Percentiles rank a stretch among this genome's conserved stretches.
Evolutionary conservation across 2,888 invertebrate genomes (phyloP).

Genomic region (Metallyticus violacea): DNA sequence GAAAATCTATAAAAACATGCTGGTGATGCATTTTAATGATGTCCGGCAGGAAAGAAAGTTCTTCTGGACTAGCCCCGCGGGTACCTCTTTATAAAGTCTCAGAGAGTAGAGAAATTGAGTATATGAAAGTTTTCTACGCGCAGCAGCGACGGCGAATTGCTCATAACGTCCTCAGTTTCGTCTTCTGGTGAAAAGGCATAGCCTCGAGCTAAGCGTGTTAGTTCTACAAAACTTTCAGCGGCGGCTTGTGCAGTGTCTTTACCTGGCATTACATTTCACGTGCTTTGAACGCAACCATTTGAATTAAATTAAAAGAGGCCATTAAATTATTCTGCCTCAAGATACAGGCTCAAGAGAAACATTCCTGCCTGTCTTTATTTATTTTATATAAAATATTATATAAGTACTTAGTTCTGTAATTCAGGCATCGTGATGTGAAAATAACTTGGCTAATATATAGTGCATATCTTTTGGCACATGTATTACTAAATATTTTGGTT

Average conservation of each 20-base stretch:
- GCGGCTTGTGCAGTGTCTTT: not conserved
- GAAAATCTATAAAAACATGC: not conserved
- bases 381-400: too few species aligned
- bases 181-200: not conserved
- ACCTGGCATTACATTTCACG: too few species aligned
- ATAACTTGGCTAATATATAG: too few species aligned
- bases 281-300: too few species aligned
- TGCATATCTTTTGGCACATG: too few species aligned
- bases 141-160: not conserved
- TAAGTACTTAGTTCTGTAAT: too few species aligned
- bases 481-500: too few species aligned
- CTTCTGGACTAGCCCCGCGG: not conserved
- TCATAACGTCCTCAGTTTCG: not conserved
- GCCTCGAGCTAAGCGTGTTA: not conserved
- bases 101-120: not conserved
- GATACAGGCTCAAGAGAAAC: too few species aligned
- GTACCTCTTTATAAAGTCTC: not conserved
- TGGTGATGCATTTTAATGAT: not conserved
- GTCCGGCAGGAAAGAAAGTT: not conserved
- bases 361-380: too few species aligned
- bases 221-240: not conserved
- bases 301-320: too few species aligned
- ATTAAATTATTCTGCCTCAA: too few species aligned
- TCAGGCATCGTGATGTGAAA: too few species aligned
- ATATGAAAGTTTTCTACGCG: not conserved